Evolutionary conservation across 1,140 invertebrate genomes (phyloP).

Genomic region (Macrobrachium nipponense): DNA sequence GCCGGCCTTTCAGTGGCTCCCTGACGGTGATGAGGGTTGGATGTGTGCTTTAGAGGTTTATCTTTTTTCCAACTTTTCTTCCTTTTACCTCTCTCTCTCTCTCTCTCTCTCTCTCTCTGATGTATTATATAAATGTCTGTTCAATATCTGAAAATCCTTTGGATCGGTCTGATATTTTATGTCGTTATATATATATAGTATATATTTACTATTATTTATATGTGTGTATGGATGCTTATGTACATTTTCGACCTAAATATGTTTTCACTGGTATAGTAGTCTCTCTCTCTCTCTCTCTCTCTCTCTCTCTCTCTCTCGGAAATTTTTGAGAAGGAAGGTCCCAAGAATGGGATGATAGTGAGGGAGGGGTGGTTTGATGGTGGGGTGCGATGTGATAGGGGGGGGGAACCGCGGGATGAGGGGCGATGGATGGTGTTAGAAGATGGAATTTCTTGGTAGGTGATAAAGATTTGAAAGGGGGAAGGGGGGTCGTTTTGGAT

Average conservation of each 20-base stretch:
- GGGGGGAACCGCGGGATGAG: too few species aligned
- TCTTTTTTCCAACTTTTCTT: not conserved
- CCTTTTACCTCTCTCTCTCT: not conserved
- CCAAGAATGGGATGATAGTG: not conserved
- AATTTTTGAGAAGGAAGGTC: not conserved
- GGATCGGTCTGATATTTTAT: too few species aligned
- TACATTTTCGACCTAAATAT: too few species aligned
- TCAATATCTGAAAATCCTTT: too few species aligned
- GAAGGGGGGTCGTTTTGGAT: not conserved
- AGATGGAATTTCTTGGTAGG: too few species aligned
- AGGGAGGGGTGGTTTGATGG: not conserved
- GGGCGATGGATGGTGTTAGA: not conserved
- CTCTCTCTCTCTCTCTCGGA: not conserved
- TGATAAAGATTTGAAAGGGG: too few species aligned
- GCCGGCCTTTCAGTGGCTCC: constrained; percentile 34
- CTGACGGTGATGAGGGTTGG: not conserved
- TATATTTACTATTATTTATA: too few species aligned
- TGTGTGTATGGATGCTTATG: not conserved
- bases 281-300: not conserved
- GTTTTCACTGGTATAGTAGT: too few species aligned
- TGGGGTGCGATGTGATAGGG: not conserved
- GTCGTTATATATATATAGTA: too few species aligned
- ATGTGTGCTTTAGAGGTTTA: not conserved
- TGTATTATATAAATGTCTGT: too few species aligned
- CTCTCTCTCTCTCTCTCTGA: not conserved